Conservation (phyloP, 2,113 vertebrate species). For the Dasypus novemcinctus region DNA sequence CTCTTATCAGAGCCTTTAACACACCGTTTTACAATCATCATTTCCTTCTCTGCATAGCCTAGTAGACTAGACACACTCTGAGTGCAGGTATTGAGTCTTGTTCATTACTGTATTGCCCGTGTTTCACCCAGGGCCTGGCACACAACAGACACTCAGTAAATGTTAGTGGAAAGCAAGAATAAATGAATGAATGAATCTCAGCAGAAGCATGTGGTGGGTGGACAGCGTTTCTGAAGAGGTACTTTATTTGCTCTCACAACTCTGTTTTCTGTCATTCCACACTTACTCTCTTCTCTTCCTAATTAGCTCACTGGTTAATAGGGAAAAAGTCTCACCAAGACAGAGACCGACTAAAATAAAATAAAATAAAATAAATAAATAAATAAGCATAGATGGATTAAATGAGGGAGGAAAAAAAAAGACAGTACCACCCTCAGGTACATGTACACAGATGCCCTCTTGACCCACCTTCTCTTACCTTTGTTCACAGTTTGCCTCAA, state of each 20-base stretch:
- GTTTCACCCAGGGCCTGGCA: background rate
- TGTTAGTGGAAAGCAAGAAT: background rate
- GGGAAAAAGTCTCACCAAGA: background rate
- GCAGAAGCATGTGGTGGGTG: background rate
- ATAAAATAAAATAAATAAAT: too few relatives aligned
- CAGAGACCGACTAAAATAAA: too few relatives aligned
- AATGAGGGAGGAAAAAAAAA: too few relatives aligned
- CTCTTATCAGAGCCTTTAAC: background rate
- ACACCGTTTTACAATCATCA: background rate
- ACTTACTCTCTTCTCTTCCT: background rate
- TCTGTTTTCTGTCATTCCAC: background rate
- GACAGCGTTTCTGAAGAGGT: background rate
- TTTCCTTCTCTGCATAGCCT: background rate
- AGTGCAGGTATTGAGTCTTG: background rate
- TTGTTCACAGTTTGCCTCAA: conserved; percentile 52
- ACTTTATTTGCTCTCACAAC: background rate
- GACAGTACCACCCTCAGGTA: background rate
- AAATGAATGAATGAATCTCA: background rate
- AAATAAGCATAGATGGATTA: too few relatives aligned
- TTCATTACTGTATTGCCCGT: background rate
- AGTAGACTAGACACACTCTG: background rate
- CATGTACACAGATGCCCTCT: background rate
- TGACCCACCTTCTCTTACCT: conserved; percentile 50
- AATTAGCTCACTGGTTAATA: background rate
- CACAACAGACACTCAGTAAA: background rate